A percentile compares a stretch with the other conserved stretches of the same genome.
Evolutionary conservation across 1,140 invertebrate species (phyloP).

Genomic region (Zaprionus capensis): DNA sequence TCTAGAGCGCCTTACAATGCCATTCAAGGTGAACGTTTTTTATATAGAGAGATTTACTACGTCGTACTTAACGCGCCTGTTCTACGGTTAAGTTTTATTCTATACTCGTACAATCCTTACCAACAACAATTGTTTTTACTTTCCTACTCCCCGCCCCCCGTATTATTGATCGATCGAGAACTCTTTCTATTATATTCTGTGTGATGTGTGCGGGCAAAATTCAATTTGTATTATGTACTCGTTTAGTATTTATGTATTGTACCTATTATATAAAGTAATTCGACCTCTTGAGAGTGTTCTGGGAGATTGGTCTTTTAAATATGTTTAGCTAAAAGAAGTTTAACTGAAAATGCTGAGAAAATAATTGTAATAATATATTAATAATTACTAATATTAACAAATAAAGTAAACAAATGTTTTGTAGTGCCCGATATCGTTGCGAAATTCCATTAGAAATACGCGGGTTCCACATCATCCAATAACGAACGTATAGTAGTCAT

Average conservation of each 20-base stretch:
- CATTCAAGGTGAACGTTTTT: slow-evolving; percentile 50
- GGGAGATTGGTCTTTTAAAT: slow-evolving; percentile 52
- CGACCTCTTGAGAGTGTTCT: slow-evolving; percentile 30
- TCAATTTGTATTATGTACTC: slow-evolving; percentile 62
- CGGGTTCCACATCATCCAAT: slow-evolving; percentile 24
- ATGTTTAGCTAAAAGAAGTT: slow-evolving; percentile 19
- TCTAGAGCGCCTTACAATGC: slow-evolving; percentile 65
- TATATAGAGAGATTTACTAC: slow-evolving; percentile 42
- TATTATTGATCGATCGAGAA: neutral
- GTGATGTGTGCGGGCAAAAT: slow-evolving; percentile 35
- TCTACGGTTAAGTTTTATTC: slow-evolving; percentile 53
- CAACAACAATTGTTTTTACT: slow-evolving; percentile 33
- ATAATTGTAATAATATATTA: slow-evolving; percentile 33
- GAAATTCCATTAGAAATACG: slow-evolving; percentile 35
- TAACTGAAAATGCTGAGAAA: slow-evolving; percentile 12
- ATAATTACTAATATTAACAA: slow-evolving; percentile 38
- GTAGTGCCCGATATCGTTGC: slow-evolving; percentile 62
- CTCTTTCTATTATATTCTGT: slow-evolving; percentile 34
- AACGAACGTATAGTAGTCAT: slow-evolving; percentile 19
- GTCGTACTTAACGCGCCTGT: slow-evolving; percentile 62
- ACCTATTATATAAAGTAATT: slow-evolving; percentile 31
- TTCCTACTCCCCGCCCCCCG: neutral
- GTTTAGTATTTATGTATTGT: slow-evolving; percentile 73
- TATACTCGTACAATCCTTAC: slow-evolving; percentile 54
- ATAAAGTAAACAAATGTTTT: slow-evolving; percentile 60